Percentiles rank a stretch among this genome's conserved stretches.
Conservation (phyloP, 2,113 vertebrate species). For the Phyllostomus hastatus region DNA sequence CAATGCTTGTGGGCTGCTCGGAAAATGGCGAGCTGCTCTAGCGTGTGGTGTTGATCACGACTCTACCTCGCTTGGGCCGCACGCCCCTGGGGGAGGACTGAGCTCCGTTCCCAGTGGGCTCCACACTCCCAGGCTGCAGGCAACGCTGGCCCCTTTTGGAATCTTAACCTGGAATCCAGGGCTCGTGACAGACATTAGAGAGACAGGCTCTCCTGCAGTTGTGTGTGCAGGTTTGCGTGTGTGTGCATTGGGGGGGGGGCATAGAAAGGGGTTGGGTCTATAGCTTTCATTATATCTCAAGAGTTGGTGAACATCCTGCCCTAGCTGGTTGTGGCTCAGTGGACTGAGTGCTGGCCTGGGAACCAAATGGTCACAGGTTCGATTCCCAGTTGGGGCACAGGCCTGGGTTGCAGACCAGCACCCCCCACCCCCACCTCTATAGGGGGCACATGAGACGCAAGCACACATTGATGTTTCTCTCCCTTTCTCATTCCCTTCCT, state of each 20-base stretch:
- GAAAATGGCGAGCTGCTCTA: not conserved
- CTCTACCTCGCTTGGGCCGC: not conserved
- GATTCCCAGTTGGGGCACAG: too few relatives aligned
- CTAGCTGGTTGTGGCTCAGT: too few relatives aligned
- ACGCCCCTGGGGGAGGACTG: fast-evolving
- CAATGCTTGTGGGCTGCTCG: not conserved
- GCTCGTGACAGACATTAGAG: too few relatives aligned
- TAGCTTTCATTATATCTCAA: not conserved
- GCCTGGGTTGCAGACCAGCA: too few relatives aligned
- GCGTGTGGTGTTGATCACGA: fast-evolving
- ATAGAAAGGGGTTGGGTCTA: not conserved
- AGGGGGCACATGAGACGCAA: too few relatives aligned
- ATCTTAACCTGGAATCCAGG: not conserved
- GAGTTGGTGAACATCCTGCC: not conserved
- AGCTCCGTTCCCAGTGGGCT: fast-evolving
- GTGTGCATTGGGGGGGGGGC: not conserved
- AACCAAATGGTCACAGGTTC: too few relatives aligned
- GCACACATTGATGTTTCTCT: too few relatives aligned
- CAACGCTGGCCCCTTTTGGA: not conserved
- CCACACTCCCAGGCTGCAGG: not conserved
- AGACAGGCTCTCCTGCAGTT: not conserved
- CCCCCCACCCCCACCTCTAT: too few relatives aligned
- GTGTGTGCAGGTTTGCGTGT: not conserved
- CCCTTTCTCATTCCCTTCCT: too few relatives aligned
- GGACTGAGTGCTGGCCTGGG: too few relatives aligned